A percentile compares a stretch with the other conserved stretches of the same genome.
Evolutionary conservation across 2,888 invertebrate genomes (phyloP).

Genomic region (Phortica okadai): DNA sequence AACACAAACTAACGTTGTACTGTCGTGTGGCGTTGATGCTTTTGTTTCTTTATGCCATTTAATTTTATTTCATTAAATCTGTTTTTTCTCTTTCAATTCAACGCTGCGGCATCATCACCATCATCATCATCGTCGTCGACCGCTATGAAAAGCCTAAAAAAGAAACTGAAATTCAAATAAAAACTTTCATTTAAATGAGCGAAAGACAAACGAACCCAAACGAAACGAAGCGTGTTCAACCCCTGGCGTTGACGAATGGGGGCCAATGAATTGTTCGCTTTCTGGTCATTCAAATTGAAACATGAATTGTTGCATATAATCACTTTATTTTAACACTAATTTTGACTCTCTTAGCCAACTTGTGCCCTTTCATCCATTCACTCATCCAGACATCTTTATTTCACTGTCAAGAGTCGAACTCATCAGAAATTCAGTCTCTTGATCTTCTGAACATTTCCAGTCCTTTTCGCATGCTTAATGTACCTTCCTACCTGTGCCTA

Average conservation of each 20-base stretch:
- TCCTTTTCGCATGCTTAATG: no score
- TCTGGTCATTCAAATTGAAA: slow-evolving; percentile 25
- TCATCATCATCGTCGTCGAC: slow-evolving; percentile 13
- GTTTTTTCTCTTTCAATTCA: background rate
- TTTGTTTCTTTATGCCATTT: slow-evolving; percentile 11
- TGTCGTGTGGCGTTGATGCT: slow-evolving; percentile 7
- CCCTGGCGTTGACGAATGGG: slow-evolving; percentile 39
- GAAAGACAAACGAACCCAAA: slow-evolving; percentile 9
- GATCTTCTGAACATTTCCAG: no score
- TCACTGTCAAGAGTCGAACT: no score
- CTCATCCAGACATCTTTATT: slow-evolving; percentile 32
- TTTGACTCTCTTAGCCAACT: slow-evolving; percentile 38
- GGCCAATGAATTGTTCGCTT: slow-evolving; percentile 31
- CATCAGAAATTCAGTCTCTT: no score
- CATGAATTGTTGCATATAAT: slow-evolving; percentile 55
- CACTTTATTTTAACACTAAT: slow-evolving; percentile 67
- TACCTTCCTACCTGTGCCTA: no score
- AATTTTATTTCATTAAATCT: slow-evolving; percentile 2
- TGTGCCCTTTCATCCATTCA: slow-evolving; percentile 45
- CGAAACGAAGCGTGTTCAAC: background rate
- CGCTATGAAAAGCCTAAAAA: slow-evolving; percentile 28
- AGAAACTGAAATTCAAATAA: slow-evolving; percentile 29
- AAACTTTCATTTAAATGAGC: slow-evolving; percentile 62
- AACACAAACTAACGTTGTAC: background rate
- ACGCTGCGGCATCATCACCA: slow-evolving; percentile 2